phyloP scores from a whole-genome alignment of 2,113 vertebrate species.

The Climacteris rufus region DNA sequence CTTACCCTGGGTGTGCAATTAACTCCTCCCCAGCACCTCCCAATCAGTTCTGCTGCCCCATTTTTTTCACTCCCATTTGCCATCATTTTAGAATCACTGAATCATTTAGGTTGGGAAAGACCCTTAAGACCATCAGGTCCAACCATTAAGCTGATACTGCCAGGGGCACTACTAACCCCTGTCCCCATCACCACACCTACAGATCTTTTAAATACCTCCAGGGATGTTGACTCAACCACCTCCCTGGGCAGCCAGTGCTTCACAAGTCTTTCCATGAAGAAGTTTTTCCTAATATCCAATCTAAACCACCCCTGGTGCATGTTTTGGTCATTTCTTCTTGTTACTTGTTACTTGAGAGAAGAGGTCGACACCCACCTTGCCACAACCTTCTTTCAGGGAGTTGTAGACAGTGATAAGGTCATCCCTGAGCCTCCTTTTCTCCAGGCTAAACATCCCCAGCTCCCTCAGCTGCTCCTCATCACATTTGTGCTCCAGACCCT shows the following conservation, averaged over 20 bases:
- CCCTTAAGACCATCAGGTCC: neutral
- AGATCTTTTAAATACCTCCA: neutral
- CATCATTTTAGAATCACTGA: neutral
- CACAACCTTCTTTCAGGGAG: neutral
- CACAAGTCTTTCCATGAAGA: neutral
- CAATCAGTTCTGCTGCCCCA: neutral
- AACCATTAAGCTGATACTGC: neutral
- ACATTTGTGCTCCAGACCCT: neutral
- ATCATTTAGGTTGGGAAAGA: neutral
- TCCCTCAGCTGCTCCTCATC: neutral
- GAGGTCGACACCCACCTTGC: accelerated
- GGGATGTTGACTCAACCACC: neutral
- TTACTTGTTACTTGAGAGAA: neutral
- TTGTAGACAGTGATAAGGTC: neutral
- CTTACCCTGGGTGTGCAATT: neutral
- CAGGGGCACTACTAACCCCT: neutral
- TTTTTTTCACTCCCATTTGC: neutral
- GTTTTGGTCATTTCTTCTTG: neutral
- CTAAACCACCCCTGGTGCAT: neutral
- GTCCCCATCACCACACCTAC: neutral
- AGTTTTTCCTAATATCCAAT: neutral
- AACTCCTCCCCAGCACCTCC: neutral
- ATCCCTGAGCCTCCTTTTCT: neutral
- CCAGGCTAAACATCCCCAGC: neutral
- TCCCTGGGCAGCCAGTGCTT: neutral